These are phyloP conservation scores for Drymonia ruficornis DNA, from an alignment of 2,888 invertebrate genomes.

Conservation along the genomic window DNA sequence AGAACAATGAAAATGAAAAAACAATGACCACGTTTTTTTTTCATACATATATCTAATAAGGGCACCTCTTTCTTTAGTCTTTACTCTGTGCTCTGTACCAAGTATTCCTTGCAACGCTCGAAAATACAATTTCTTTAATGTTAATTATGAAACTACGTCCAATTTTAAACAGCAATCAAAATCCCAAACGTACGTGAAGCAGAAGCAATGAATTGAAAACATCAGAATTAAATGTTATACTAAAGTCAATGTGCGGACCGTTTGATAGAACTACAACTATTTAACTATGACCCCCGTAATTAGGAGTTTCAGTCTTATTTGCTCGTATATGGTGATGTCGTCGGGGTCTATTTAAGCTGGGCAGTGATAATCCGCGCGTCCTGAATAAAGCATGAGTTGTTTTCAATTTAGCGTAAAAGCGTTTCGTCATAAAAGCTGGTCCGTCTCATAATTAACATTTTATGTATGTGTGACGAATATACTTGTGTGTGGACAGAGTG, in stretches of 20 bases:
- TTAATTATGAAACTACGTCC: not conserved
- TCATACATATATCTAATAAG: too few relatives aligned
- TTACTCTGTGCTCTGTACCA: too few relatives aligned
- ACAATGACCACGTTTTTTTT: too few relatives aligned
- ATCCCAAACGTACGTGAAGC: slow-evolving; percentile 12
- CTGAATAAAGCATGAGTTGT: slow-evolving; percentile 83
- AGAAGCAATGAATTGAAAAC: slow-evolving; percentile 58
- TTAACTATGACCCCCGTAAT: slow-evolving; percentile 42
- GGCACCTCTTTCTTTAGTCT: too few relatives aligned
- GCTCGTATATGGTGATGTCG: slow-evolving; percentile 44
- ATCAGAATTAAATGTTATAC: slow-evolving; percentile 52
- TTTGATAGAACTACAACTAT: slow-evolving; percentile 46
- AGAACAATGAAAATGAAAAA: too few relatives aligned
- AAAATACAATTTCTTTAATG: not conserved
- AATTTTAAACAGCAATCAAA: slow-evolving; percentile 15
- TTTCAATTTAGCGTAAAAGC: slow-evolving; percentile 83
- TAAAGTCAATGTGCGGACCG: slow-evolving; percentile 46
- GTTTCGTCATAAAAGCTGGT: slow-evolving; percentile 75
- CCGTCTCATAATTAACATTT: slow-evolving; percentile 74
- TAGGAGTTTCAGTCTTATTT: slow-evolving; percentile 33
- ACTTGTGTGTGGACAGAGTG: slow-evolving; percentile 38
- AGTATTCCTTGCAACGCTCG: too few relatives aligned
- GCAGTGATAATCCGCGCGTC: slow-evolving; percentile 54
- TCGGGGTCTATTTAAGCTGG: slow-evolving; percentile 61
- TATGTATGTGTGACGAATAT: slow-evolving; percentile 57